Percentiles rank a stretch among this genome's conserved stretches.
Conservation (phyloP, 2,113 vertebrate species). For the Triplophysa rosa region DNA sequence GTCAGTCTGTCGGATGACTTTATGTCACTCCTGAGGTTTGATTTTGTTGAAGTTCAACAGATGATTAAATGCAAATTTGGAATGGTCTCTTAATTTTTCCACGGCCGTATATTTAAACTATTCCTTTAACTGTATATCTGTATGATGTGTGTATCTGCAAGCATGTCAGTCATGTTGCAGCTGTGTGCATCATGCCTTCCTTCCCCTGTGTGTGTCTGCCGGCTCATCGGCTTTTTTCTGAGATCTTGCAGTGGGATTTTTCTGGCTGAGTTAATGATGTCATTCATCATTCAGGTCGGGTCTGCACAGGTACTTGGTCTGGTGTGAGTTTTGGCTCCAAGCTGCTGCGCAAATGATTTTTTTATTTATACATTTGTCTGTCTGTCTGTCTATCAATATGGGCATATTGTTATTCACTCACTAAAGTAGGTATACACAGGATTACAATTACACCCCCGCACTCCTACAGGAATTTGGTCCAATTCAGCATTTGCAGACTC, state of each 20-base stretch:
- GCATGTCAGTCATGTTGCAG: not conserved
- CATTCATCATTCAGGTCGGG: constrained; percentile 52
- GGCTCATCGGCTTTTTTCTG: constrained; percentile 34
- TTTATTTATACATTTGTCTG: not conserved
- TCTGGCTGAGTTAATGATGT: constrained; percentile 52
- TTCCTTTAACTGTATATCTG: not conserved
- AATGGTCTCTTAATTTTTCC: no score
- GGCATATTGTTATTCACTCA: not conserved
- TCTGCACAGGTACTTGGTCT: constrained; percentile 47
- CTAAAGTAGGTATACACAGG: not conserved
- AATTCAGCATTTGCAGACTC: constrained; percentile 14
- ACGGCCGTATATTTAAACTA: no score
- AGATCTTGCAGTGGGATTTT: constrained; percentile 28
- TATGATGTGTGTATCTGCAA: not conserved
- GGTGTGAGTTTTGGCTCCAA: constrained; percentile 43
- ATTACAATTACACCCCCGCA: not conserved
- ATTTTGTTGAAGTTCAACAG: no score
- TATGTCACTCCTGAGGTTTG: no score
- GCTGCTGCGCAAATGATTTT: not conserved
- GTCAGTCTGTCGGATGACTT: no score
- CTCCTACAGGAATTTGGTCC: not conserved
- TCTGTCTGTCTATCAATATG: not conserved
- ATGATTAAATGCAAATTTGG: no score
- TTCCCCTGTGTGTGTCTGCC: not conserved
- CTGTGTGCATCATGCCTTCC: not conserved